Base-by-base conservation (phyloP, 2,113 vertebrate species). In the Equus quagga region DNA sequence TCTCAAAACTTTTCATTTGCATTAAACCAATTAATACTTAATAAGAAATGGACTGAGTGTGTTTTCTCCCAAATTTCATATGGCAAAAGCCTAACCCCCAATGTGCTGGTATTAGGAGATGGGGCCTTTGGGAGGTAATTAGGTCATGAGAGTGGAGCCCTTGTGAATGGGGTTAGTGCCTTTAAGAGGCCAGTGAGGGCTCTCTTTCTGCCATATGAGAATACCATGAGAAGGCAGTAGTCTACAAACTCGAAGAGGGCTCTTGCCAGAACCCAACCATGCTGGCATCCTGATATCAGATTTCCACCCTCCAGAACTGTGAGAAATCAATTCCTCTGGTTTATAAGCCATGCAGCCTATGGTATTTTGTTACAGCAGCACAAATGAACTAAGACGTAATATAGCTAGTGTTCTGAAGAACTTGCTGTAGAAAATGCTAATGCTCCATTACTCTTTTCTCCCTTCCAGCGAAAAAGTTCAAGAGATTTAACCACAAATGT, bases 1-100 rank as follows among this genome's bases (percentile, higher is more conserved):
- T 96, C 92, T 73, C 64, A 90, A 72, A 80, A 58, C 31, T 73
- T 79, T 82, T 65, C 46, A 23, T 46, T 79, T 94, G 31, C 46
- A 64, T 54, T 79, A 79, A 85, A 31, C 49, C 64, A 46, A 33
- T 65, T 56, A 76, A 64, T 95, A 26, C 15, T 4, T 60, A 33
- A 75, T 33, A 46, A 6, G 54, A 7, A 75, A 31, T 24, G 36
- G 4, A 46, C 33, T 18, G 10, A 79, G 23, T 79, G 26, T 64
- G 82, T 67, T 19, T 51, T 31, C 64, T 31, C 19, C 44, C 2
- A 21, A 67, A 62, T 54, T 85, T 31, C 44, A 14, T n/a, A 26
- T 51, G 12, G 36, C 26, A 46, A 28, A 56, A 70, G 11, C 33
- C 6, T 70, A 36, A 23, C 19, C 7, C 46, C 46, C 83, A n/a